A percentile compares a stretch with the other conserved stretches of the same genome.
Conservation (phyloP, 1,140 invertebrate species). For the Meloidogyne floridensis region DNA sequence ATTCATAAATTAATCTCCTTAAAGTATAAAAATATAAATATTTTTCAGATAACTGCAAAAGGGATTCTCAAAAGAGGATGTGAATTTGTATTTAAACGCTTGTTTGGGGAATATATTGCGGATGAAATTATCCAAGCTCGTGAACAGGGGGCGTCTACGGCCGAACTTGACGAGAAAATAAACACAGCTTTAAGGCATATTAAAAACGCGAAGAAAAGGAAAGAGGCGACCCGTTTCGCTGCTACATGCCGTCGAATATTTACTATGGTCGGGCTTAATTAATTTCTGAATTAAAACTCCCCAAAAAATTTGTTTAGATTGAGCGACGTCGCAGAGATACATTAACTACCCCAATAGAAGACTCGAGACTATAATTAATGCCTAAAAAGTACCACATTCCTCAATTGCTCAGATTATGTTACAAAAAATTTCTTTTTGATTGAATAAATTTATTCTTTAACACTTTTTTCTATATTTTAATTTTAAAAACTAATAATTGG, state of each 20-base stretch:
- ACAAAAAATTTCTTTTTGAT: neutral
- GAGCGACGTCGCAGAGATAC: constrained; percentile 15
- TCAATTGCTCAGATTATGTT: neutral
- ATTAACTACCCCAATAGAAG: neutral
- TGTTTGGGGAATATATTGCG: constrained; percentile 46
- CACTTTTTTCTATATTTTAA: too few species aligned
- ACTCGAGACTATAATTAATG: too few species aligned
- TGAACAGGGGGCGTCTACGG: constrained; percentile 39
- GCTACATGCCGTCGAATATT: constrained; percentile 25
- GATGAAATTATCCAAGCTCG: constrained; percentile 40
- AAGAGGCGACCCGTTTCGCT: constrained; percentile 19
- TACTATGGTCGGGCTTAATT: constrained; percentile 12
- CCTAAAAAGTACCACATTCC: neutral
- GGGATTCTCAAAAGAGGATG: constrained; percentile 22
- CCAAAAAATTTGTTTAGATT: neutral
- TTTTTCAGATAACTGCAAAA: neutral
- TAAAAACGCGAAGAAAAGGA: constrained; percentile 21
- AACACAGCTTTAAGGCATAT: constrained; percentile 35
- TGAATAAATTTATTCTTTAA: neutral
- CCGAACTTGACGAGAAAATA: constrained; percentile 41
- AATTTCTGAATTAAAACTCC: neutral
- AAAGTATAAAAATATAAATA: too few species aligned
- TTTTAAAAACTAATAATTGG: too few species aligned
- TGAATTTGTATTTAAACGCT: constrained; percentile 27
- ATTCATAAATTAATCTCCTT: too few species aligned